phyloP scores from a whole-genome alignment of 2,113 vertebrate genomes.

The Gymnocephalus cernua region DNA sequence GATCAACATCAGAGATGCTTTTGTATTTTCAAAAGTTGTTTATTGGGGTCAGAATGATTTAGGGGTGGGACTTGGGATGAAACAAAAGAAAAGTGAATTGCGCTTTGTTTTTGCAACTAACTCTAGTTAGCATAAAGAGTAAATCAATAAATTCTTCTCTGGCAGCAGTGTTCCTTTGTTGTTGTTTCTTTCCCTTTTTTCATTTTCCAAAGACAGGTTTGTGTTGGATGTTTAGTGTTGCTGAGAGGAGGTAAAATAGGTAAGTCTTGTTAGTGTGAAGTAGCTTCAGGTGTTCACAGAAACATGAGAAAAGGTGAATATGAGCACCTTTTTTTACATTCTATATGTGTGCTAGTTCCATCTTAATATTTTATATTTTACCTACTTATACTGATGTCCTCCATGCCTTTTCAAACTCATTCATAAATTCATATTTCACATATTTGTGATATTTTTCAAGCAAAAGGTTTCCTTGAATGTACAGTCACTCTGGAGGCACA shows the following conservation, averaged over 20 bases:
- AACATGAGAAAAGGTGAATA: not conserved
- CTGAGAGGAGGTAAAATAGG: conserved; percentile 32
- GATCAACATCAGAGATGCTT: conserved; percentile 71
- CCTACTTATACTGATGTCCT: not conserved
- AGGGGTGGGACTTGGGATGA: conserved; percentile 70
- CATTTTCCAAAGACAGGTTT: not conserved
- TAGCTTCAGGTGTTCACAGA: conserved; percentile 38
- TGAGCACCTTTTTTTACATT: not conserved
- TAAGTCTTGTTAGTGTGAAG: conserved; percentile 45
- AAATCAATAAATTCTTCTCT: conserved; percentile 67
- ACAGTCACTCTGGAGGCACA: not conserved
- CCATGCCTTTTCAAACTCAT: not conserved
- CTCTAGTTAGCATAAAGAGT: conserved; percentile 63
- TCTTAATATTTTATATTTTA: not conserved
- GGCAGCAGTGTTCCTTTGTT: conserved; percentile 64
- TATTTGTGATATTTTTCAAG: not conserved
- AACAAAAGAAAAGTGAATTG: conserved; percentile 71
- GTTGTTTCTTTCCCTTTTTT: conserved; percentile 10
- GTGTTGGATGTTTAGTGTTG: conserved; percentile 16
- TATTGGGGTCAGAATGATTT: conserved; percentile 73
- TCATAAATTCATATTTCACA: not conserved
- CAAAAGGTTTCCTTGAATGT: not conserved
- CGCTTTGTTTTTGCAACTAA: conserved; percentile 69
- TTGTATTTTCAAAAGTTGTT: conserved; percentile 75
- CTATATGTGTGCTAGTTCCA: not conserved